A percentile compares a stretch with the other conserved stretches of the same genome.
These are phyloP conservation scores for Stegodyphus mimosarum DNA, from an alignment of 1,140 invertebrate species.

Conservation along the genomic window DNA sequence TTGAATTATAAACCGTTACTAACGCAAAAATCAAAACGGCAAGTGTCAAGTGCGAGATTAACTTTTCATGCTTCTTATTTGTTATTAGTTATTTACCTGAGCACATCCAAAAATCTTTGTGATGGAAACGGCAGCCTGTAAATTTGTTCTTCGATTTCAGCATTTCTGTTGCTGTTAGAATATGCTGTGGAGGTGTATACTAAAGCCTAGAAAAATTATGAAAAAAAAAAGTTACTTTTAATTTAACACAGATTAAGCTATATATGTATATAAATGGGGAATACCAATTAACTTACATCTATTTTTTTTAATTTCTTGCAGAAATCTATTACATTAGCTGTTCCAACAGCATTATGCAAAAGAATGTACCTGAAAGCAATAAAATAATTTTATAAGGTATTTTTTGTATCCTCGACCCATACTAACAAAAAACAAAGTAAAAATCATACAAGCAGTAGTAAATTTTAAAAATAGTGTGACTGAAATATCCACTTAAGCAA, in stretches of 20 bases:
- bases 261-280: neutral
- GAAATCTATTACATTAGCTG: slow-evolving; percentile 78
- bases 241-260: neutral
- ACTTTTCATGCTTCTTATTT: no score
- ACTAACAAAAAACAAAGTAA: no score
- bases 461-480: no score
- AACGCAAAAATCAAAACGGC: no score
- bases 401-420: no score
- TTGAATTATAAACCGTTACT: no score
- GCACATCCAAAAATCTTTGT: slow-evolving; percentile 57
- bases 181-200: slow-evolving; percentile 64
- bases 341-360: slow-evolving; percentile 85
- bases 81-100: slow-evolving; percentile 42
- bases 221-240: neutral
- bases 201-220: slow-evolving; percentile 54
- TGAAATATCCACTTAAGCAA: no score
- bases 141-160: slow-evolving; percentile 73
- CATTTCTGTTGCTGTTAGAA: slow-evolving; percentile 72
- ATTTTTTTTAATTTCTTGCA: slow-evolving; percentile 55
- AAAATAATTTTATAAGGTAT: no score
- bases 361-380: slow-evolving; percentile 67
- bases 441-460: no score
- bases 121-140: slow-evolving; percentile 71
- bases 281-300: slow-evolving; percentile 38
- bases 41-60: no score